Evolutionary conservation across 2,797 vertebrate species (phyloP), one percentile per base, ranked within the genome.

Genomic region (Lerista edwardsae): DNA sequence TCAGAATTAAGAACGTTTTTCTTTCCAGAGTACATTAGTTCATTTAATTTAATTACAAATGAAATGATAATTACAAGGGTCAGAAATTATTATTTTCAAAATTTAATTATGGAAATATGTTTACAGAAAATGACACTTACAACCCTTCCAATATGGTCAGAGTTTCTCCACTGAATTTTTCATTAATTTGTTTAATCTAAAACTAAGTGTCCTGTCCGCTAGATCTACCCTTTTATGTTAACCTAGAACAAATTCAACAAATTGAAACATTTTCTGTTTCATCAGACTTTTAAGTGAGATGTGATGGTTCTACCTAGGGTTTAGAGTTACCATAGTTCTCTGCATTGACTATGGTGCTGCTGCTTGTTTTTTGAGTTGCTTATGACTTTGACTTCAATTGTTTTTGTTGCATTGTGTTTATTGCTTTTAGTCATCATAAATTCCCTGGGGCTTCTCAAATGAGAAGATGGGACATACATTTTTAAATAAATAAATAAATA

Each of bases 51-150:
- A 64, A 90, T 91, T 91, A 89, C 83, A 91, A 87, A 57, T 27
- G 82, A 78, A 80, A 64, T 71, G 27, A 76, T 76, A 41, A 76
- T 90, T 85, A 80, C 83, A 80, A 87, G 80, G 81, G 61, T 12
- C 85, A 89, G 65, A 87, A 81, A 82, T 85, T 90, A 89, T 92
- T 91, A 1, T 44, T 93, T 91, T 91, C 86, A 86, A 57, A 84
- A 89, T 88, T 89, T 88, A 84, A 85, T 89, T 85, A 77, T 80
- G 80, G 84, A 85, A 83, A 80, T 86, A 29, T 83, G 75, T 83
- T 59, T 84, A 72, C 77, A 84, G 78, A 47, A 86, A 91, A 91
- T 86, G 89, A 90, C 88, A 89, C 82, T n/a, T 83, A 86, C 73
- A 59, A 44, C 84, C 82, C 86, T 85, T 88, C 88, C 77, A 80